Evolutionary conservation across 92 coral and sea anemone genomes (phyloP).

Genomic region (Phenganax marumi): DNA sequence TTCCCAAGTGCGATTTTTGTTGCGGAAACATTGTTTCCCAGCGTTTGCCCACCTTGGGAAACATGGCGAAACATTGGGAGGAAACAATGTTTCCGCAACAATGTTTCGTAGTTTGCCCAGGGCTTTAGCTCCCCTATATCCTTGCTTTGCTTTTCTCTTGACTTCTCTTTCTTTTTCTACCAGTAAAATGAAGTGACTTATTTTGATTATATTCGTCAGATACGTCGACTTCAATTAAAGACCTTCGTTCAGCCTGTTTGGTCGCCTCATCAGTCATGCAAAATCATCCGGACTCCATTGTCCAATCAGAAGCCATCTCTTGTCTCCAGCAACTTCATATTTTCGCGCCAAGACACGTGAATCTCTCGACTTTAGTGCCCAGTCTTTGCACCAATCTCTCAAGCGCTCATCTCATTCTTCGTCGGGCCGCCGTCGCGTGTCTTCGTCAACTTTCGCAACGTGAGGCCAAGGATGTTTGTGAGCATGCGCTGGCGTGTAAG

Average conservation of each 20-base stretch:
- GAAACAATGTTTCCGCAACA: too few species aligned
- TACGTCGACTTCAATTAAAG: conserved; percentile 75
- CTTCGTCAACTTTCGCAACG: conserved; percentile 95
- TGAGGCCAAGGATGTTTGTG: conserved; percentile 99
- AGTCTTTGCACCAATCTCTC: conserved; percentile 94
- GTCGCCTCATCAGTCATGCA: conserved; percentile 98
- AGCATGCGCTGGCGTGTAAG: conserved; percentile 88
- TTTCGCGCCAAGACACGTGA: conserved; percentile 96
- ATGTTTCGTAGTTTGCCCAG: too few species aligned
- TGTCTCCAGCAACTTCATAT: conserved; percentile 98
- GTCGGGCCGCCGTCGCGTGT: conserved; percentile 98
- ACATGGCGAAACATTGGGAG: too few species aligned
- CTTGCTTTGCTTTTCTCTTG: too few species aligned
- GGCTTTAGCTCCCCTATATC: too few species aligned
- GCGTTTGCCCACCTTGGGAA: too few species aligned
- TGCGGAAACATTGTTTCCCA: too few species aligned
- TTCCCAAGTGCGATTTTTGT: too few species aligned
- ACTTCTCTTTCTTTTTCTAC: too few species aligned
- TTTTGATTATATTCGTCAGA: conserved; percentile 49
- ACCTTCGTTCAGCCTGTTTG: conserved; percentile 81
- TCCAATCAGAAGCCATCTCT: conserved; percentile 97
- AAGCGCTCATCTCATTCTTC: conserved; percentile 90
- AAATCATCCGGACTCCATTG: conserved; percentile 93
- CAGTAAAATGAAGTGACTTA: not conserved
- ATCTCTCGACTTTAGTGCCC: conserved; percentile 84